Evolutionary conservation across 2,888 invertebrate genomes (phyloP).

Genomic region (Chironomus riparius): DNA sequence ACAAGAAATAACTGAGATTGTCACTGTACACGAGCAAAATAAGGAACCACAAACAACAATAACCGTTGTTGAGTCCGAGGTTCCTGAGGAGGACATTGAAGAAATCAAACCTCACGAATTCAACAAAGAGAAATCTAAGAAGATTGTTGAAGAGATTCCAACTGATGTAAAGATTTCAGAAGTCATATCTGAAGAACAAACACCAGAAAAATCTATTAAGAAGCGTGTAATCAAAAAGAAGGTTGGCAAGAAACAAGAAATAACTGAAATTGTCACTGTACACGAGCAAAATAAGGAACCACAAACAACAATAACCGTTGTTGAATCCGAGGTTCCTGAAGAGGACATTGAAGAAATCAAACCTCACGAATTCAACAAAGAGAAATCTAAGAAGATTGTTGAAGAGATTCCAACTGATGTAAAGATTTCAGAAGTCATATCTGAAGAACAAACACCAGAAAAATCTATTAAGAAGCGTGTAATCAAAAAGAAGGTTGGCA

Average conservation of each 20-base stretch:
- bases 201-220: slow-evolving; percentile 35
- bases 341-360: slow-evolving; percentile 36
- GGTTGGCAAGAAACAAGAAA: slow-evolving; percentile 34
- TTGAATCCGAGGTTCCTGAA: slow-evolving; percentile 34
- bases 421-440: slow-evolving; percentile 32
- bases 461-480: slow-evolving; percentile 35
- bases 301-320: slow-evolving; percentile 35
- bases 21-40: slow-evolving; percentile 34
- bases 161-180: slow-evolving; percentile 32
- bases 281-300: slow-evolving; percentile 37
- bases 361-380: not conserved
- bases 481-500: slow-evolving; percentile 33
- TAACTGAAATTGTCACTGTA: slow-evolving; percentile 37
- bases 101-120: slow-evolving; percentile 18
- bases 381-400: slow-evolving; percentile 33
- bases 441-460: slow-evolving; percentile 31
- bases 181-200: slow-evolving; percentile 36
- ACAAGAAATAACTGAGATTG: slow-evolving; percentile 37
- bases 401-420: slow-evolving; percentile 32
- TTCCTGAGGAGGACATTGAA: slow-evolving; percentile 30
- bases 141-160: slow-evolving; percentile 31
- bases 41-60: slow-evolving; percentile 37
- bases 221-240: slow-evolving; percentile 37
- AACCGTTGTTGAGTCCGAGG: slow-evolving; percentile 31
- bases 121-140: slow-evolving; percentile 28